Conservation (phyloP, 2,797 vertebrate species). For the Diceros bicornis region DNA sequence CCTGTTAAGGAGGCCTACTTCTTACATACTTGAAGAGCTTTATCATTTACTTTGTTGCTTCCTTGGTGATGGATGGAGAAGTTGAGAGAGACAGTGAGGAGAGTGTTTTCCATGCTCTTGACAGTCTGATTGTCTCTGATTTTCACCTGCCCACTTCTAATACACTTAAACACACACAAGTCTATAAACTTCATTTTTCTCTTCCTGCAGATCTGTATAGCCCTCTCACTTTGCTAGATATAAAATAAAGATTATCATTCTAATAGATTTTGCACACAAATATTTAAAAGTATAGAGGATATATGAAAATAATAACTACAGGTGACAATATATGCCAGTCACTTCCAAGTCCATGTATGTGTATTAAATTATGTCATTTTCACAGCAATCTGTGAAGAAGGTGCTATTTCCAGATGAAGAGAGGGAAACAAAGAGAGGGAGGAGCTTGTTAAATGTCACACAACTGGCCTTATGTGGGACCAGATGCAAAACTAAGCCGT, state of each 20-base stretch:
- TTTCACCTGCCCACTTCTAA: not conserved
- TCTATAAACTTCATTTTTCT: not conserved
- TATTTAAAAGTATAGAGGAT: not conserved
- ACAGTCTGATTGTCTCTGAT: not conserved
- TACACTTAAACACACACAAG: not conserved
- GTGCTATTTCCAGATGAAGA: not conserved
- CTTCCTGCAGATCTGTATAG: not conserved
- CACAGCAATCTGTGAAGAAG: not conserved
- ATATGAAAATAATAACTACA: not conserved
- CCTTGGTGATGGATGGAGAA: not conserved
- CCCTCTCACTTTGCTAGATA: not conserved
- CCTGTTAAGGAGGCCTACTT: not conserved
- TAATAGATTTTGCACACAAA: slow-evolving; percentile 7
- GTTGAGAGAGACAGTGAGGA: not conserved
- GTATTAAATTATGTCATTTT: not conserved
- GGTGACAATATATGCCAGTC: not conserved
- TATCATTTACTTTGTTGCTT: not conserved
- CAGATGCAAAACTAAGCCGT: not conserved
- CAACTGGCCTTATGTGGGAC: accelerated
- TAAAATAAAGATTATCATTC: not conserved
- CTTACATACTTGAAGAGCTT: not conserved
- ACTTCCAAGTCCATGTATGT: not conserved
- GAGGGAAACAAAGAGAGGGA: not conserved
- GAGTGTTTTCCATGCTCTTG: not conserved
- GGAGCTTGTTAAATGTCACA: not conserved